Conservation (phyloP, 2,113 vertebrate genomes). For the Myrmecophaga tridactyla region DNA sequence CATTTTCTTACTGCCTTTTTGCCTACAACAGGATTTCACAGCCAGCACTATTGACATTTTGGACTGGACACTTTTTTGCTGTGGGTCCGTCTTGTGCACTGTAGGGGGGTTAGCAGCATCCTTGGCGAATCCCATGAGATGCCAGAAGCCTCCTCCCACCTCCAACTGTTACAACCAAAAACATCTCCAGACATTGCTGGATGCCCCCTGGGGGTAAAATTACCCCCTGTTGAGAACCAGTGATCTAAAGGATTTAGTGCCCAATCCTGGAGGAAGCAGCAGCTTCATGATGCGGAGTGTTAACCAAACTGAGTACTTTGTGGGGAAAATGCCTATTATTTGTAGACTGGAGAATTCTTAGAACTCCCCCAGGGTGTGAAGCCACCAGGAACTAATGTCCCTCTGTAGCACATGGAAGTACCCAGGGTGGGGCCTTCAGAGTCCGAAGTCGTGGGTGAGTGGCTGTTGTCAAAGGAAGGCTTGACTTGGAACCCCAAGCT, state of each 20-base stretch:
- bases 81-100: accelerated
- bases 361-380: not conserved
- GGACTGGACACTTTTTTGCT: not conserved
- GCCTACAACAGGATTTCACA: not conserved
- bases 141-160: not conserved
- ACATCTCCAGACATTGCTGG: not conserved
- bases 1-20: not conserved
- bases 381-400: not conserved
- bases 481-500: not conserved
- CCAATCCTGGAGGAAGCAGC: not conserved
- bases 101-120: accelerated
- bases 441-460: not conserved
- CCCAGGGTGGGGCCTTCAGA: not conserved
- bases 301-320: not conserved
- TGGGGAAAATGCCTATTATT: no score
- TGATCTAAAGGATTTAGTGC: not conserved
- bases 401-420: not conserved
- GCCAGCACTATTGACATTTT: accelerated
- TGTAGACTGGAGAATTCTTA: not conserved
- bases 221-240: not conserved
- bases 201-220: no score
- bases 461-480: not conserved
- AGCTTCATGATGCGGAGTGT: not conserved
- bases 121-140: not conserved
- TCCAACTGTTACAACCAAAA: not conserved